Conservation (phyloP, 2,888 invertebrate genomes). For the Baccha elongata region DNA sequence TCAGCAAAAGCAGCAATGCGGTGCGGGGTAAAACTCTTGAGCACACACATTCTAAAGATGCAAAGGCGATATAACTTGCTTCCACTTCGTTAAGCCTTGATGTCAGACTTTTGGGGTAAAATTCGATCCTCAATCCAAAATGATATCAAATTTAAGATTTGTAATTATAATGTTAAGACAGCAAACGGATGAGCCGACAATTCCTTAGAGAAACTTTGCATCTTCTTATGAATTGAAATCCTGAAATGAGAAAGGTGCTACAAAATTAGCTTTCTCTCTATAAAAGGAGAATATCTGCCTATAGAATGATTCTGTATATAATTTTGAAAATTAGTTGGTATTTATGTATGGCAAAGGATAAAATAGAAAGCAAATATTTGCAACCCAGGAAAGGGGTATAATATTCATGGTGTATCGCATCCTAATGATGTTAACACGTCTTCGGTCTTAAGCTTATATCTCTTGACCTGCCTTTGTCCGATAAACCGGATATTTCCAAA, state of each 20-base stretch:
- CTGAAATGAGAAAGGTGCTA: constrained; percentile 18
- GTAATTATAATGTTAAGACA: constrained; percentile 62
- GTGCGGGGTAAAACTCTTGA: constrained; percentile 35
- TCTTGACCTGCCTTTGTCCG: constrained; percentile 42
- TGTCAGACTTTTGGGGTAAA: constrained; percentile 43
- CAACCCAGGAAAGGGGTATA: constrained; percentile 64
- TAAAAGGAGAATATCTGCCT: constrained; percentile 17
- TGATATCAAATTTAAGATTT: constrained; percentile 55
- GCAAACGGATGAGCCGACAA: constrained; percentile 57
- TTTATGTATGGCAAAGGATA: not conserved
- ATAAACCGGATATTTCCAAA: constrained; percentile 44
- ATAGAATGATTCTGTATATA: not conserved
- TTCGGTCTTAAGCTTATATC: constrained; percentile 65
- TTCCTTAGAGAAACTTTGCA: constrained; percentile 56
- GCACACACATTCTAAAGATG: constrained; percentile 49
- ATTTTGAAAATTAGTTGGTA: constrained; percentile 36
- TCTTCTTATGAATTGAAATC: not conserved
- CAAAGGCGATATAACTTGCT: constrained; percentile 73
- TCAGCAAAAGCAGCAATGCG: constrained; percentile 14
- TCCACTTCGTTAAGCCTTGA: constrained; percentile 48
- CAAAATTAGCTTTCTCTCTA: constrained; percentile 46
- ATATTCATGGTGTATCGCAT: constrained; percentile 63
- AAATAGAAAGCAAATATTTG: constrained; percentile 59
- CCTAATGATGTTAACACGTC: constrained; percentile 72
- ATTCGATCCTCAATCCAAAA: constrained; percentile 30